Conservation (phyloP, 2,888 invertebrate species). For the Teleiodes luculella region DNA sequence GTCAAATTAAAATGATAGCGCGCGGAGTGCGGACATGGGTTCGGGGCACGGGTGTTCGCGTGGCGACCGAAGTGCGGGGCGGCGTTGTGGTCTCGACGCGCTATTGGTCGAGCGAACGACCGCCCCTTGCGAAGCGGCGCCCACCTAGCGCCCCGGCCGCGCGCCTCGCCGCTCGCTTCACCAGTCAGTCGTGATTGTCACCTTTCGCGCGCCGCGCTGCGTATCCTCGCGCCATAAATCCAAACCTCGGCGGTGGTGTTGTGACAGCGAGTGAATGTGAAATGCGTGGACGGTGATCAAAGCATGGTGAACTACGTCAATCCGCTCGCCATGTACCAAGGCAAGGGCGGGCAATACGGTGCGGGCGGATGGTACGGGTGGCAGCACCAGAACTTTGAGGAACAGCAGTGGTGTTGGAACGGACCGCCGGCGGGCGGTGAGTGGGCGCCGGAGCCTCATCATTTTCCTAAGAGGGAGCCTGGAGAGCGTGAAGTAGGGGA, state of each 20-base stretch:
- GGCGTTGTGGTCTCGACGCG: conserved; percentile 22
- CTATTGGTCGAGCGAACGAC: conserved; percentile 55
- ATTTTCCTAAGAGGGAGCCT: conserved; percentile 66
- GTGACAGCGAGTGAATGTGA: conserved; percentile 71
- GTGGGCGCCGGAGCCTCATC: conserved; percentile 72
- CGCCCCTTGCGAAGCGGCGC: conserved; percentile 22
- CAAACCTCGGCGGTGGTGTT: conserved; percentile 47
- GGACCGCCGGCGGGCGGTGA: conserved; percentile 69
- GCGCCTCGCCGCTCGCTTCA: conserved; percentile 34
- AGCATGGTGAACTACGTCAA: conserved; percentile 87
- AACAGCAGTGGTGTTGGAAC: conserved; percentile 79
- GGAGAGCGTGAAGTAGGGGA: conserved; percentile 65
- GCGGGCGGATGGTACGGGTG: conserved; percentile 71
- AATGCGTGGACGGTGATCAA: conserved; percentile 72
- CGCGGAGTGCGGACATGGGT: background rate
- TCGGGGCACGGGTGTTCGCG: conserved; percentile 56
- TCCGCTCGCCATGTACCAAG: conserved; percentile 83
- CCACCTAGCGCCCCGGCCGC: conserved; percentile 25
- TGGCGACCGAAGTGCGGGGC: conserved; percentile 83
- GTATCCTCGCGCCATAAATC: conserved; percentile 32
- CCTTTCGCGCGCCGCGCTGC: conserved; percentile 53
- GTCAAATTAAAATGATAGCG: conserved; percentile 62
- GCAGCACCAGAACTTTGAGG: conserved; percentile 75
- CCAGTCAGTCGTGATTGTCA: conserved; percentile 56
- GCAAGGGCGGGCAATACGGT: conserved; percentile 78